Conservation (phyloP, 2,113 vertebrate genomes). For the Lagenorhynchus albirostris region DNA sequence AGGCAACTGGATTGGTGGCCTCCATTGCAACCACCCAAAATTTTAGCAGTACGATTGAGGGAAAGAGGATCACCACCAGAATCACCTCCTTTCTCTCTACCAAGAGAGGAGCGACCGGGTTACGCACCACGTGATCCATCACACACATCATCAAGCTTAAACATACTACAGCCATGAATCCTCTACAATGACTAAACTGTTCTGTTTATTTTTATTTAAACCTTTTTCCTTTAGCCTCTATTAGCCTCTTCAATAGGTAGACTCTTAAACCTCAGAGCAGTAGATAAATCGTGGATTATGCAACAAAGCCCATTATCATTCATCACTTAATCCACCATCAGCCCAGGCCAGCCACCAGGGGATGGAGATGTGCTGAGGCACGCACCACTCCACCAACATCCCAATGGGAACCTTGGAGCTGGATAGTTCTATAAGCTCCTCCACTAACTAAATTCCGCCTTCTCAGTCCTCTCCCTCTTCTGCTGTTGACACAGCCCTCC, state of each 20-base stretch:
- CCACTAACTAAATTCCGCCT: neutral
- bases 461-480: neutral
- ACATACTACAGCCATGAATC: neutral
- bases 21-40: neutral
- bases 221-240: neutral
- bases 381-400: neutral
- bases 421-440: neutral
- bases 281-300: slow-evolving; percentile 21
- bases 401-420: neutral
- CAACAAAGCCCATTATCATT: slow-evolving; percentile 26
- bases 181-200: neutral
- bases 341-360: neutral
- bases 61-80: neutral
- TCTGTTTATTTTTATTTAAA: neutral
- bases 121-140: neutral
- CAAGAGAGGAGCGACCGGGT: neutral
- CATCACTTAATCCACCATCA: neutral
- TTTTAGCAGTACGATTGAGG: neutral
- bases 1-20: neutral
- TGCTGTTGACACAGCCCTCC: neutral
- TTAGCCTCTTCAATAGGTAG: neutral
- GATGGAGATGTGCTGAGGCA: neutral
- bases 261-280: neutral
- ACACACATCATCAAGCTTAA: neutral
- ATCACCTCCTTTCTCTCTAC: neutral